Conservation (phyloP, 2,113 vertebrate genomes). For the Cettia cetti region DNA sequence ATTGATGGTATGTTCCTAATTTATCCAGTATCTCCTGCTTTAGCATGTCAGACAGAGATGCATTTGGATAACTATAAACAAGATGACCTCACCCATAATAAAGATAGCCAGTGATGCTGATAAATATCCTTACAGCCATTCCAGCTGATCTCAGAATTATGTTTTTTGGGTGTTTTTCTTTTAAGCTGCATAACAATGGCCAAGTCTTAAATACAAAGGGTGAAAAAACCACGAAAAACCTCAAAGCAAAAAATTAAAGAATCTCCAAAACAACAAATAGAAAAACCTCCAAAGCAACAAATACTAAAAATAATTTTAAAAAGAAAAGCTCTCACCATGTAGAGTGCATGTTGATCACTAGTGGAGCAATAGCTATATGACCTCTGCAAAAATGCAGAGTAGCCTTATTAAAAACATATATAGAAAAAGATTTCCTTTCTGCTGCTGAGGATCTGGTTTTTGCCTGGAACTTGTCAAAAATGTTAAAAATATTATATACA, state of each 20-base stretch:
- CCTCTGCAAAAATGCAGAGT: rapidly evolving
- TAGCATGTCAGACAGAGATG: not conserved
- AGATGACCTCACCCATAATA: not conserved
- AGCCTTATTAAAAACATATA: not conserved
- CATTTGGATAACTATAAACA: not conserved
- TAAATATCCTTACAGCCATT: not conserved
- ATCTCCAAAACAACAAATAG: not conserved
- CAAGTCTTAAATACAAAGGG: not conserved
- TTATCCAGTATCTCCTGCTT: not conserved
- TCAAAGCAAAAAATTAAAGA: not conserved
- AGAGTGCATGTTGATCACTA: not conserved
- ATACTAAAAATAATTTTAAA: not conserved
- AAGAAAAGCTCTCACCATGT: rapidly evolving
- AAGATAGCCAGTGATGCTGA: not conserved
- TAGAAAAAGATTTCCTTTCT: not conserved
- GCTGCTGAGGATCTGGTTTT: not conserved
- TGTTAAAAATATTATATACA: not conserved
- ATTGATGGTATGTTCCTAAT: not conserved
- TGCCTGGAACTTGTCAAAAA: not conserved
- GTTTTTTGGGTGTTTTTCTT: no score
- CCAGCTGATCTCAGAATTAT: not conserved
- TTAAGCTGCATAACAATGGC: rapidly evolving
- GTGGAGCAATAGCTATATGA: not conserved
- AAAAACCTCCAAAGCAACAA: not conserved
- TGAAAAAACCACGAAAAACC: rapidly evolving